Evolutionary conservation across 2,888 invertebrate species (phyloP).

Genomic region (Ellobium chinense): DNA sequence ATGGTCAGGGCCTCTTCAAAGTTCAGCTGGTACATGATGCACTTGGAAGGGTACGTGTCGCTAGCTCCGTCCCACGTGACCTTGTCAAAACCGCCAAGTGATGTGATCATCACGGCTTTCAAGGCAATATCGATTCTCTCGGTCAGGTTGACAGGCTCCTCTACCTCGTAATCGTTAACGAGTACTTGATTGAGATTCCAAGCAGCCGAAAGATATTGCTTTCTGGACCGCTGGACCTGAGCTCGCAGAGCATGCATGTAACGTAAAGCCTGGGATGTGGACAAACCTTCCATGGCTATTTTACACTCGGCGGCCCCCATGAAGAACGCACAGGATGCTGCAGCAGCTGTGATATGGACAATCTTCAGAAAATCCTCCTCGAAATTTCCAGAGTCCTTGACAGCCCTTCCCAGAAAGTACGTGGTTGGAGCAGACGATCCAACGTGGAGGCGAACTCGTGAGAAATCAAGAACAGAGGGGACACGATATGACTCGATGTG

Average conservation of each 20-base stretch:
- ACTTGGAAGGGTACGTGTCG: constrained; percentile 63
- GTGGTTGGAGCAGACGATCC: constrained; percentile 61
- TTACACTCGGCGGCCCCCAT: constrained; percentile 63
- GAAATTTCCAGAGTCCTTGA: constrained; percentile 61
- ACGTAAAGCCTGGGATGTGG: constrained; percentile 57
- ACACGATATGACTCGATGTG: constrained; percentile 63
- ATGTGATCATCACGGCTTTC: constrained; percentile 57
- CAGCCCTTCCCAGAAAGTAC: constrained; percentile 59
- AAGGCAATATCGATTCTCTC: constrained; percentile 58
- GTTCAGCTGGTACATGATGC: constrained; percentile 64
- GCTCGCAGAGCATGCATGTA: constrained; percentile 59
- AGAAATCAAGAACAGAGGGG: constrained; percentile 61
- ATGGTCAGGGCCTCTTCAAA: constrained; percentile 59
- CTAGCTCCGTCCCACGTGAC: constrained; percentile 64
- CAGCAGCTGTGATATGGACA: constrained; percentile 60
- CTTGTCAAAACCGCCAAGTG: constrained; percentile 60
- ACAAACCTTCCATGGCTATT: constrained; percentile 60
- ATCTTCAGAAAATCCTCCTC: constrained; percentile 61
- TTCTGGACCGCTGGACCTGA: constrained; percentile 55
- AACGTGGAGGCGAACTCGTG: constrained; percentile 60
- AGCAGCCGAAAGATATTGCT: constrained; percentile 60
- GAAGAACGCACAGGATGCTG: constrained; percentile 59
- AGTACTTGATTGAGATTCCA: constrained; percentile 63
- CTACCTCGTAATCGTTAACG: constrained; percentile 52
- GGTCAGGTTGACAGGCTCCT: constrained; percentile 41